Conservation (phyloP, 2,797 vertebrate genomes). For the Typhlichthys subterraneus region DNA sequence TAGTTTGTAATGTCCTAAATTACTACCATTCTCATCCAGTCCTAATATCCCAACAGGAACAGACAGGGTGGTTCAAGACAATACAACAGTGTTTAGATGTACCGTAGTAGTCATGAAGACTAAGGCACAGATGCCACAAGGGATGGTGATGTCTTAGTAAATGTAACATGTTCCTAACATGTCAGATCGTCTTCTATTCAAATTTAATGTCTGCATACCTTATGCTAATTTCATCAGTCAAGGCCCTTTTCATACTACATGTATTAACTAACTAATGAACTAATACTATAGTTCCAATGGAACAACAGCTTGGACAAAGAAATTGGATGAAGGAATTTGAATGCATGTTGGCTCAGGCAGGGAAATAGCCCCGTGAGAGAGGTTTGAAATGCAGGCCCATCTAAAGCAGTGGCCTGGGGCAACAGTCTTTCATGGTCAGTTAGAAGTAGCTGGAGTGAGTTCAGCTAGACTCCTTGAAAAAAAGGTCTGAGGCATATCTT, state of each 20-base stretch:
- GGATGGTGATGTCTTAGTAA: no score
- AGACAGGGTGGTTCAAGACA: not conserved
- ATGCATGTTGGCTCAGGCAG: constrained; percentile 70
- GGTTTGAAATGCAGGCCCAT: constrained; percentile 38
- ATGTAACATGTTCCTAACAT: no score
- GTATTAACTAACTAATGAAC: constrained; percentile 72
- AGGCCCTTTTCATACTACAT: constrained; percentile 32
- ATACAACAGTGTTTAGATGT: constrained; percentile 2
- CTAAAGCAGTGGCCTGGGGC: constrained; percentile 32
- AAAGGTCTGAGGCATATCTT: constrained; percentile 15
- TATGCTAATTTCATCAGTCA: no score
- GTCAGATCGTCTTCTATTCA: no score
- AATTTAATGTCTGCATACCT: no score
- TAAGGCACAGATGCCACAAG: no score
- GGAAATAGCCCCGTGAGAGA: constrained; percentile 59
- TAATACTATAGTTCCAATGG: constrained; percentile 73
- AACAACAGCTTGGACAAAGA: constrained; percentile 49
- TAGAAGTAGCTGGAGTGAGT: not conserved
- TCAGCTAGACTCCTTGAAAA: constrained; percentile 46
- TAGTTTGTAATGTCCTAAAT: not conserved
- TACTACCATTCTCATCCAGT: not conserved
- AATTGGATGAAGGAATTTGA: constrained; percentile 56
- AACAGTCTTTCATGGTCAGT: constrained; percentile 51
- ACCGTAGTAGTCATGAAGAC: not conserved
- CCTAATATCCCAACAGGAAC: not conserved